Percentiles rank a stretch among this genome's conserved stretches.
These are phyloP conservation scores for Drosophila sp. DNA, from an alignment of 1,140 invertebrate genomes.

Conservation along the genomic window DNA sequence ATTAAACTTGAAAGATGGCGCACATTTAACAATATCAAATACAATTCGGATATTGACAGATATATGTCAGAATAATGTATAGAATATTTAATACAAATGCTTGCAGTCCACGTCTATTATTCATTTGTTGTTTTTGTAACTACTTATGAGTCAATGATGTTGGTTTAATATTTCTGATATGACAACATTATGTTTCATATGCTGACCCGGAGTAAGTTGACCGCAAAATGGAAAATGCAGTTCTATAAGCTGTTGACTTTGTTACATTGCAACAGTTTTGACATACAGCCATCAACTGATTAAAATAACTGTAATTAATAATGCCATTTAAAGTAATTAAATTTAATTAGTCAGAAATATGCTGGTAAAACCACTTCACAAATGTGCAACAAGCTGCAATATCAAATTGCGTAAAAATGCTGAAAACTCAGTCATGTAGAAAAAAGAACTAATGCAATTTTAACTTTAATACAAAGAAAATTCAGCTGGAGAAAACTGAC, in stretches of 20 bases:
- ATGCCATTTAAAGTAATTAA: slow-evolving; percentile 54
- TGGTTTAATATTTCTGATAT: slow-evolving; percentile 12
- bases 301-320: slow-evolving; percentile 62
- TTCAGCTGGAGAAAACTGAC: slow-evolving; percentile 51
- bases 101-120: slow-evolving; percentile 4
- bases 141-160: not conserved
- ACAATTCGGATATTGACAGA: not conserved
- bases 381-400: slow-evolving; percentile 23
- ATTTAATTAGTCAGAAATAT: slow-evolving; percentile 53
- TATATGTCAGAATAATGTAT: too few relatives aligned
- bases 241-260: slow-evolving; percentile 10
- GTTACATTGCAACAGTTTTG: slow-evolving; percentile 7
- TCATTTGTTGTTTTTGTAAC: not conserved
- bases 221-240: slow-evolving; percentile 4
- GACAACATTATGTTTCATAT: not conserved
- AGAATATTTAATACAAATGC: not conserved
- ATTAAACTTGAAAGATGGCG: not conserved
- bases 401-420: not conserved
- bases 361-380: not conserved
- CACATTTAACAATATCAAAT: not conserved
- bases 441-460: slow-evolving; percentile 48
- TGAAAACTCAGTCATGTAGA: not conserved
- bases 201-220: not conserved
- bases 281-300: slow-evolving; percentile 24
- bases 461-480: slow-evolving; percentile 53